These are phyloP conservation scores for Clarias platycephalus DNA, from an alignment of 2,797 vertebrate species.

Conservation along the genomic window DNA sequence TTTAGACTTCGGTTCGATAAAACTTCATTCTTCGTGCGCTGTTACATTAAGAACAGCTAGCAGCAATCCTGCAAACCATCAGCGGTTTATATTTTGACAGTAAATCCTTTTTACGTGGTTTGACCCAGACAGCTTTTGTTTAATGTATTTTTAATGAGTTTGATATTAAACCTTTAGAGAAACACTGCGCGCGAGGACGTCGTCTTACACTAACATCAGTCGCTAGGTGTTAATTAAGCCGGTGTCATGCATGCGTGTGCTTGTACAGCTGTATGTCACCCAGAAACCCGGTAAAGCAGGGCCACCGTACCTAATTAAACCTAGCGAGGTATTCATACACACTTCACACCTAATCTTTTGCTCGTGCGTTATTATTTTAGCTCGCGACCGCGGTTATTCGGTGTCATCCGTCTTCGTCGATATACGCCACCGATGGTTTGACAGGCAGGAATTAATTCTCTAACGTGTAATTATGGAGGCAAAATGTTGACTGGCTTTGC, in stretches of 20 bases:
- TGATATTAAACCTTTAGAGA: neutral
- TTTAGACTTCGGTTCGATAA: neutral
- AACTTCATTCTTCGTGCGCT: neutral
- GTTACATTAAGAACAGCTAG: too few relatives aligned
- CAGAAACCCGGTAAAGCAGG: constrained; percentile 1
- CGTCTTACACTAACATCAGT: neutral
- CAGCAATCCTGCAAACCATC: too few relatives aligned
- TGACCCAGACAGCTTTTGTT: neutral
- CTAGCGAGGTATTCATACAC: constrained; percentile 31
- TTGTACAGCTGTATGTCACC: constrained; percentile 27
- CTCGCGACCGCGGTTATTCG: constrained; percentile 66
- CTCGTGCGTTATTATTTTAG: constrained; percentile 22
- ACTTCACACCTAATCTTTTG: constrained; percentile 33
- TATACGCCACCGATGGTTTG: constrained; percentile 70
- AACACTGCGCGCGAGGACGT: neutral
- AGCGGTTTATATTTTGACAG: neutral
- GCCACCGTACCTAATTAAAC: constrained; percentile 14
- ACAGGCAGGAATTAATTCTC: constrained; percentile 93
- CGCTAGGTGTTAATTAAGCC: constrained; percentile 38
- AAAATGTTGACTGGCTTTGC: constrained; percentile 91
- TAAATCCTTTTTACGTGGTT: neutral
- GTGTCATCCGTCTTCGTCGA: constrained; percentile 84
- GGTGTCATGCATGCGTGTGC: neutral
- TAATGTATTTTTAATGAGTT: neutral
- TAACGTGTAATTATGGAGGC: constrained; percentile 94